Conservation (phyloP, 2,888 invertebrate species). For the Ceramica pisi region DNA sequence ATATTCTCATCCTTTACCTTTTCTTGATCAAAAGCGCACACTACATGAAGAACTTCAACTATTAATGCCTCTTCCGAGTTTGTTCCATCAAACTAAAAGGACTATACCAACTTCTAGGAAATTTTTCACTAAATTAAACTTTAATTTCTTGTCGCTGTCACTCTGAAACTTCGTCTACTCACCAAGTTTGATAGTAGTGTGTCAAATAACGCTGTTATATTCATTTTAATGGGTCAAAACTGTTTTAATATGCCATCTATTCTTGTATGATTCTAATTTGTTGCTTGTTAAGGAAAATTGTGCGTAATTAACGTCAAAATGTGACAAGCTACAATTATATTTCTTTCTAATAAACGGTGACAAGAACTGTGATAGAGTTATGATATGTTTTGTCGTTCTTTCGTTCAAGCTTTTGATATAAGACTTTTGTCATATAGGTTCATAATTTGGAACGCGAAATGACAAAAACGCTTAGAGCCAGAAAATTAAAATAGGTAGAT, state of each 20-base stretch:
- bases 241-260: conserved; percentile 12
- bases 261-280: conserved; percentile 7
- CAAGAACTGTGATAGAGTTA: not conserved
- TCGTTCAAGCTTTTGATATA: conserved; percentile 3
- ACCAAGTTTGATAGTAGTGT: not conserved
- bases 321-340: not conserved
- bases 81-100: conserved; percentile 20
- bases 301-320: conserved; percentile 26
- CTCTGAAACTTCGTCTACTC: conserved; percentile 11
- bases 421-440: not conserved
- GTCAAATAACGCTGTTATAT: conserved; percentile 11
- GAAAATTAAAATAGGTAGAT: too few species aligned
- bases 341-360: conserved; percentile 1
- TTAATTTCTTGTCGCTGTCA: conserved; percentile 14
- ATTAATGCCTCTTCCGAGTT: not conserved
- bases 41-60: not conserved
- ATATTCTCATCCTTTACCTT: not conserved
- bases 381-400: conserved; percentile 2
- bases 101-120: conserved; percentile 4
- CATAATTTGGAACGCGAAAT: not conserved
- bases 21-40: not conserved
- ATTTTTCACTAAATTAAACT: conserved; percentile 22
- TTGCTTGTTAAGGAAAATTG: conserved; percentile 16
- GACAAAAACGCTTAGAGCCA: not conserved
- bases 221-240: conserved; percentile 7